Percentiles rank a stretch among this genome's conserved stretches.
phyloP scores from a whole-genome alignment of 2,888 invertebrate species.

The Melangyna quadrimaculata region DNA sequence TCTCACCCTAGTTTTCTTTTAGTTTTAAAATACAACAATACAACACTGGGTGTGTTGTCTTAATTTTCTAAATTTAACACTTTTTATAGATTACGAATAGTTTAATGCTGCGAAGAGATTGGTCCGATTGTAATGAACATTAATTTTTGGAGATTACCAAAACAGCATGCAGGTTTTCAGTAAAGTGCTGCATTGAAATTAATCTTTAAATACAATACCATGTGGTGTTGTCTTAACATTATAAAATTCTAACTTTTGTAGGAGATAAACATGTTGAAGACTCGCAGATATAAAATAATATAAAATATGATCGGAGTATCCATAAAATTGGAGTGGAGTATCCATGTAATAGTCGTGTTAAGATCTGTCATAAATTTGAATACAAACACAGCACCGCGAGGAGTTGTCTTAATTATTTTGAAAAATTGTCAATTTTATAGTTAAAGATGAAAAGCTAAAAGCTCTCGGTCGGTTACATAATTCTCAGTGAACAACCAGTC shows the following conservation, averaged over 20 bases:
- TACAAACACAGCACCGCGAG: background rate
- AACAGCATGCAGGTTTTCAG: background rate
- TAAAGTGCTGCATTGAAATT: slow-evolving; percentile 8
- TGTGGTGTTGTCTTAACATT: slow-evolving; percentile 35
- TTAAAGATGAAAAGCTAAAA: background rate
- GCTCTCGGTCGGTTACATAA: background rate
- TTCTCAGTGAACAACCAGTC: background rate
- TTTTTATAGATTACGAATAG: background rate
- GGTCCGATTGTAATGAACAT: background rate
- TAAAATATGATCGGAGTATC: background rate
- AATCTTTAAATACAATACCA: slow-evolving; percentile 31
- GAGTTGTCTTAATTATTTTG: slow-evolving; percentile 43
- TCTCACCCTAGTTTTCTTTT: background rate
- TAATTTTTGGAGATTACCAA: background rate
- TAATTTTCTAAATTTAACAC: slow-evolving; percentile 7
- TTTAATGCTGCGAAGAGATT: background rate
- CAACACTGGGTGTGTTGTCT: slow-evolving; percentile 18
- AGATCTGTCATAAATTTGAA: background rate
- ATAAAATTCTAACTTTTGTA: slow-evolving; percentile 11
- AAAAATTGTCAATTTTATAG: slow-evolving; percentile 45
- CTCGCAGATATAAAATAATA: background rate
- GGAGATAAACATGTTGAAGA: background rate
- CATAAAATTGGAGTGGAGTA: background rate
- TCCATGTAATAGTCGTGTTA: background rate
- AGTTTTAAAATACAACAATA: slow-evolving; percentile 13